Evolutionary conservation across 2,888 invertebrate species (phyloP).

Genomic region (Megaustenia siamemsis): DNA sequence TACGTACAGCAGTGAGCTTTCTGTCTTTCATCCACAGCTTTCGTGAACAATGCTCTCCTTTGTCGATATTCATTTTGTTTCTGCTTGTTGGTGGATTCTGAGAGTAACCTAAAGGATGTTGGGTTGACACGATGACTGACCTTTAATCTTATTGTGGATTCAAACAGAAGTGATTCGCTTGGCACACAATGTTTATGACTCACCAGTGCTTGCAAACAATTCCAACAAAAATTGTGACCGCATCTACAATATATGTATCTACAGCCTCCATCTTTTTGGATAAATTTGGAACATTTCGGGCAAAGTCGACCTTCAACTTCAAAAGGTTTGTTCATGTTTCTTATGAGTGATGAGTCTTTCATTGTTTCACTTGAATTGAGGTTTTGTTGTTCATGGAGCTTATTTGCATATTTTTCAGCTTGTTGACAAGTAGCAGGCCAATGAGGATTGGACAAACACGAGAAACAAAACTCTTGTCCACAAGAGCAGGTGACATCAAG

Average conservation of each 20-base stretch:
- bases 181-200: not conserved
- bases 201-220: slow-evolving; percentile 10
- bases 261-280: slow-evolving; percentile 57
- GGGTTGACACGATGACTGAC: slow-evolving; percentile 8
- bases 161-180: not conserved
- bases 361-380: slow-evolving; percentile 19
- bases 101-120: not conserved
- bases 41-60: slow-evolving; percentile 4
- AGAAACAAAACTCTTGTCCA: slow-evolving; percentile 56
- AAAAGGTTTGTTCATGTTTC: not conserved
- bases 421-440: slow-evolving; percentile 59
- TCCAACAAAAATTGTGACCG: slow-evolving; percentile 56
- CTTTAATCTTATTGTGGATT: slow-evolving; percentile 30
- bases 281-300: slow-evolving; percentile 54
- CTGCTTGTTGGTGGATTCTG: no score
- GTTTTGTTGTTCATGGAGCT: slow-evolving; percentile 23
- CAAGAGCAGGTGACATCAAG: slow-evolving; percentile 54
- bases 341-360: not conserved
- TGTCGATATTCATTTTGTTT: not conserved
- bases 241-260: slow-evolving; percentile 52
- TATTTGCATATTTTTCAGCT: slow-evolving; percentile 45
- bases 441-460: slow-evolving; percentile 55
- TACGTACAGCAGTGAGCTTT: not conserved
- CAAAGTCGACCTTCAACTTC: slow-evolving; percentile 54
- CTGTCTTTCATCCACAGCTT: slow-evolving; percentile 13